phyloP scores from a whole-genome alignment of 1,140 invertebrate species.

The Potamilus streckersoni region DNA sequence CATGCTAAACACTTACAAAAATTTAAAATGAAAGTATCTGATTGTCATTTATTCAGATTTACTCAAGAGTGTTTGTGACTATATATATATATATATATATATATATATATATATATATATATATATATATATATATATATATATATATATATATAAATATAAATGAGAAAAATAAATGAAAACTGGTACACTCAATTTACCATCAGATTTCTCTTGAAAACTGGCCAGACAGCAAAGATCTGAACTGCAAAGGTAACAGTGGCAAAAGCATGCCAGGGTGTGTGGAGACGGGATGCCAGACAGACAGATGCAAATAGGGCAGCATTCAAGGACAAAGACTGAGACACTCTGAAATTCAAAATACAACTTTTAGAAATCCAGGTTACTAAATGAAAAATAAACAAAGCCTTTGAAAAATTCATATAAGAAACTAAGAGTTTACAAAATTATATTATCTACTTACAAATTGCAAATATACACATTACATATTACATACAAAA shows the following conservation, averaged over 20 bases:
- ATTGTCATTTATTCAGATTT: neutral
- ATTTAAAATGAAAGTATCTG: neutral
- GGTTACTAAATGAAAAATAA: no score
- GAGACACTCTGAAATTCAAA: constrained; percentile 67
- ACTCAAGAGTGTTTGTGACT: neutral
- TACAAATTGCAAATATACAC: no score
- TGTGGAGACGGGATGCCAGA: constrained; percentile 88
- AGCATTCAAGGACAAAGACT: constrained; percentile 86
- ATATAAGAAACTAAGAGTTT: no score
- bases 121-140: neutral
- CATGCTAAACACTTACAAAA: neutral
- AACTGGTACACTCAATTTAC: constrained; percentile 29
- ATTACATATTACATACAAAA: no score
- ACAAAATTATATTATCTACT: no score
- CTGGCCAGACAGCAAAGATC: constrained; percentile 89
- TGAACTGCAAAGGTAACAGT: constrained; percentile 86
- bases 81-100: neutral
- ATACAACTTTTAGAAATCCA: no score
- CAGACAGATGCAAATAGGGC: constrained; percentile 94
- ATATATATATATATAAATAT: neutral
- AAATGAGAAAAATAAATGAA: constrained; percentile 3
- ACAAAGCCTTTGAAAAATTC: no score
- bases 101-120: neutral
- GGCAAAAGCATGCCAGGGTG: constrained; percentile 87
- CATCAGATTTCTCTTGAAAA: constrained; percentile 75